phyloP scores from a whole-genome alignment of 2,888 invertebrate species.

The Cyrtodaria siliqua region DNA sequence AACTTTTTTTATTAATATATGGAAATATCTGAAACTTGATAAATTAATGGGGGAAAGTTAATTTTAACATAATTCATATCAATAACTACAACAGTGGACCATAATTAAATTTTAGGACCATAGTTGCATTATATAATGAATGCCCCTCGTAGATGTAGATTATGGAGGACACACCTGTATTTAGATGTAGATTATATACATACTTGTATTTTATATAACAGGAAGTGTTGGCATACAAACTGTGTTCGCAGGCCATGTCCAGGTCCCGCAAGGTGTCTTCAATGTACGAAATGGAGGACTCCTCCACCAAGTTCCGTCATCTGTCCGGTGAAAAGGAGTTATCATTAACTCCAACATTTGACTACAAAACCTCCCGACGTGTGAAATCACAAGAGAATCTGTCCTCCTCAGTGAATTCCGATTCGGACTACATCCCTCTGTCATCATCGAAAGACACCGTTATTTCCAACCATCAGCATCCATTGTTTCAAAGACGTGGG shows the following conservation, averaged over 20 bases:
- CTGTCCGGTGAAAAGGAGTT: constrained; percentile 51
- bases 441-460: constrained; percentile 57
- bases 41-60: too few relatives aligned
- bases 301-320: constrained; percentile 42
- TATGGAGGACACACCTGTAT: too few relatives aligned
- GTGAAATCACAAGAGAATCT: constrained; percentile 76
- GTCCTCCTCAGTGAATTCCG: constrained; percentile 45
- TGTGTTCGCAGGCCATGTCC: constrained; percentile 10
- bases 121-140: too few relatives aligned
- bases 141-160: too few relatives aligned
- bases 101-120: too few relatives aligned
- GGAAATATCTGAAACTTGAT: too few relatives aligned
- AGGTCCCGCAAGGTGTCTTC: neutral
- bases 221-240: constrained; percentile 61
- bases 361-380: constrained; percentile 49
- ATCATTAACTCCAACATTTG: constrained; percentile 23
- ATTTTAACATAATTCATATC: too few relatives aligned
- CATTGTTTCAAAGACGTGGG: neutral
- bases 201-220: constrained; percentile 6
- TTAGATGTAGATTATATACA: too few relatives aligned
- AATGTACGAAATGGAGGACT: neutral
- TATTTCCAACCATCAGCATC: constrained; percentile 10
- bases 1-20: too few relatives aligned
- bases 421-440: constrained; percentile 45
- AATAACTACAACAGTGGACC: too few relatives aligned